Percentiles rank a stretch among this genome's conserved stretches.
phyloP scores from a whole-genome alignment of 2,797 vertebrate genomes.

The Enteromius trimaculatus region DNA sequence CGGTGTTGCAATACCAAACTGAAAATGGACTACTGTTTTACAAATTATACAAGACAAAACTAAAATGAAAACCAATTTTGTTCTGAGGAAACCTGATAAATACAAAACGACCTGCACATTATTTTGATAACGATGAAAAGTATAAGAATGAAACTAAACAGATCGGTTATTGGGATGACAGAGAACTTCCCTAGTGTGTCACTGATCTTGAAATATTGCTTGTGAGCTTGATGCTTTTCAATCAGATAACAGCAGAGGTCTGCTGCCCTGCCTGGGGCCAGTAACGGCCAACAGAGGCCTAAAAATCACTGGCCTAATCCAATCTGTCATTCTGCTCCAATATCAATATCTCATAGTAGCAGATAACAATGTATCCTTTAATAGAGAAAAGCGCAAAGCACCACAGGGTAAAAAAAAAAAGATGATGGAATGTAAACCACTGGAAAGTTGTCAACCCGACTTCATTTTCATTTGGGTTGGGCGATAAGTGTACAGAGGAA shows the following conservation, averaged over 20 bases:
- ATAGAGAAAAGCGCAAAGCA: slow-evolving; percentile 19
- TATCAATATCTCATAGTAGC: slow-evolving; percentile 32
- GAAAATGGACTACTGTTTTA: background rate
- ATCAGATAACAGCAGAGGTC: slow-evolving; percentile 15
- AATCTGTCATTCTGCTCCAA: slow-evolving; percentile 43
- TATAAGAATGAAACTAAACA: slow-evolving; percentile 6
- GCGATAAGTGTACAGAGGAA: background rate
- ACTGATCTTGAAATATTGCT: slow-evolving; percentile 20
- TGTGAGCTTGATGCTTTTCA: slow-evolving; percentile 29
- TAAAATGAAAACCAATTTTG: background rate
- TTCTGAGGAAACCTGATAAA: background rate
- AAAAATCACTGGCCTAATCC: slow-evolving; percentile 25
- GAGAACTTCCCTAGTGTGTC: background rate
- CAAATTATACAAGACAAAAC: background rate
- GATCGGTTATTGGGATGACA: background rate
- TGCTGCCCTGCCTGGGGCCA: slow-evolving; percentile 8
- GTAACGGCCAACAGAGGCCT: background rate
- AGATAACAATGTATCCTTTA: slow-evolving; percentile 47
- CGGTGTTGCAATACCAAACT: background rate
- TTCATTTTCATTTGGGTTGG: slow-evolving; percentile 23
- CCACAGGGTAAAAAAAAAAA: slow-evolving; percentile 7
- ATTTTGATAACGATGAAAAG: background rate
- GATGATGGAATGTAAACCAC: slow-evolving; percentile 41
- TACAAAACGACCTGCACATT: background rate
- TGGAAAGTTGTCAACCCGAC: slow-evolving; percentile 25